A percentile compares a stretch with the other conserved stretches of the same genome.
These are phyloP conservation scores for Drosophila pruinosa DNA, from an alignment of 1,140 invertebrate genomes.

Conservation along the genomic window DNA sequence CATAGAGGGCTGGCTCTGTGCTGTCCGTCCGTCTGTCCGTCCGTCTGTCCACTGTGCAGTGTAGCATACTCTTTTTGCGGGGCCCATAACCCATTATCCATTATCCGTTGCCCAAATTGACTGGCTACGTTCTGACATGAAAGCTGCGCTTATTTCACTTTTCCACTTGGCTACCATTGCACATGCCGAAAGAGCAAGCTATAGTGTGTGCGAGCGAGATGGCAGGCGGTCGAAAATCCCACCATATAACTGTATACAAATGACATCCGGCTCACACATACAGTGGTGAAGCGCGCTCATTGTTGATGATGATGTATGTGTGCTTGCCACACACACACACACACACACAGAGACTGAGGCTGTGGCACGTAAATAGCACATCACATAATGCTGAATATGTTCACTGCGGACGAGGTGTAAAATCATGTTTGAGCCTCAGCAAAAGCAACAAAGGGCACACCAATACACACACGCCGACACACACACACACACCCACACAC, in stretches of 20 bases:
- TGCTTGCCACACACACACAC: conserved; percentile 38
- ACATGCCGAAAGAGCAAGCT: not conserved
- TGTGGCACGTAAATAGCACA: conserved; percentile 28
- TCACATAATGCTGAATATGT: conserved; percentile 26
- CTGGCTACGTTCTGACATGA: conserved; percentile 30
- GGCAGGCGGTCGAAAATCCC: conserved; percentile 53
- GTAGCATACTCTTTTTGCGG: conserved; percentile 10
- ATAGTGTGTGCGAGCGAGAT: not conserved
- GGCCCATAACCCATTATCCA: conserved; percentile 30
- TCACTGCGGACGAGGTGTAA: conserved; percentile 47
- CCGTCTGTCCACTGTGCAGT: not conserved
- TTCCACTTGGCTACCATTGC: conserved; percentile 53
- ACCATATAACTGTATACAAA: conserved; percentile 71
- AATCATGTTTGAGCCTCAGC: conserved; percentile 42
- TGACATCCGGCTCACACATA: conserved; percentile 59
- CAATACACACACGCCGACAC: not conserved
- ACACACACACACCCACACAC: not conserved
- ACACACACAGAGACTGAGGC: not conserved
- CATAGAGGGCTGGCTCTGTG: too few relatives aligned
- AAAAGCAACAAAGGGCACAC: conserved; percentile 22
- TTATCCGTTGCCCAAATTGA: conserved; percentile 47
- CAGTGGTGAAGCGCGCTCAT: conserved; percentile 36
- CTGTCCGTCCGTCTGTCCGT: not conserved
- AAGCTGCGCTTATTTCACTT: conserved; percentile 69
- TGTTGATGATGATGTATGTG: conserved; percentile 76